Evolutionary conservation across 2,888 invertebrate species (phyloP), one percentile per base, ranked within the genome.

Genomic region (Pollenia griseotomentosa): DNA sequence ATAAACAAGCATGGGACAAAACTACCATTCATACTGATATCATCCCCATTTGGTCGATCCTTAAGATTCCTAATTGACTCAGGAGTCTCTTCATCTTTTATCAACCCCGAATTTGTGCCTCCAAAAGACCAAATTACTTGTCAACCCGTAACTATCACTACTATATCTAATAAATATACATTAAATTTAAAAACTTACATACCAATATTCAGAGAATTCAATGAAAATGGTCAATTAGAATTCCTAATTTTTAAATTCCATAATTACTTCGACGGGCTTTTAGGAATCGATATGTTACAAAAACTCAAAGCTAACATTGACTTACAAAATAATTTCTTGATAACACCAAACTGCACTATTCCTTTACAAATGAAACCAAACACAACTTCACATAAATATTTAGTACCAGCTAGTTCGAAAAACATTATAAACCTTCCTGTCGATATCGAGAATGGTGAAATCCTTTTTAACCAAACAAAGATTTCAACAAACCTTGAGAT

Each of bases 121-220:
- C 7, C 11, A 61, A 12, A 61, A 9, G 40, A 55, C 48, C 33
- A 53, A 33, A 42, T 57, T 1, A 73, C 7, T 11, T 73, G 40
- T 33, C 23, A 57, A 44, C 73, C 73, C 16, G n/a, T 73, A 57
- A 57, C 73, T 40, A 57, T 73, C 9, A 23, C 23, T 23, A 23
- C 23, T 23, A 23, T 63, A 63, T 46, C 44, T 46, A 44, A 59
- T 42, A 48, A 46, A 59, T 59, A 33, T 48, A 53, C 19, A 44
- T 11, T 48, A 59, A 74, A 23, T 59, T 14, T 16, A 57, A 46
- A 74, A 53, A 57, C 46, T 59, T 44, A 59, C 40, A 19, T 74
- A 74, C 74, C 74, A 12, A 61, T 46, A 23, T 75, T 75, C 48
- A 61, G 11, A 33, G 75, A 75, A 61, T 75, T 75, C 40, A 75